Evolutionary conservation across 2,888 invertebrate species (phyloP).

Genomic region (Ochropleura leucogaster): DNA sequence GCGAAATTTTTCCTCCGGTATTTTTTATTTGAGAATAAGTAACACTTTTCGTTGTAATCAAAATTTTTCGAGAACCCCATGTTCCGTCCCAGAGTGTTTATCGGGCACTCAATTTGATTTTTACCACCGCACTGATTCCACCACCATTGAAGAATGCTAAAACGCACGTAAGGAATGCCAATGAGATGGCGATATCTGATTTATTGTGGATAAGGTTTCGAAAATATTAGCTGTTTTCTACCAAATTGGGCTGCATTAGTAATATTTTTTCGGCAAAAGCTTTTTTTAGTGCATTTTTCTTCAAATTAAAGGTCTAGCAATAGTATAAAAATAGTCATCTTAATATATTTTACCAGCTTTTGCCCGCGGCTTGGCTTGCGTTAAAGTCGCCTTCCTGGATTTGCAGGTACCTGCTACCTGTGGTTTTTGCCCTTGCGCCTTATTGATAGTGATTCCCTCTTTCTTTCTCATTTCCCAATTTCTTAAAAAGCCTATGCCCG

Average conservation of each 20-base stretch:
- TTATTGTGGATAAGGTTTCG: conserved; percentile 68
- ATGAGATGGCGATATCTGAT: conserved; percentile 72
- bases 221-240: conserved; percentile 40
- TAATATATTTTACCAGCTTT: fast-evolving
- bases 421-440: too few species aligned
- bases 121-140: conserved; percentile 87
- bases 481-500: too few species aligned
- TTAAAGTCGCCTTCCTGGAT: too few species aligned
- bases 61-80: conserved; percentile 82
- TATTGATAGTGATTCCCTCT: too few species aligned
- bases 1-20: conserved; percentile 82
- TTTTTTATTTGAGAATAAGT: conserved; percentile 89
- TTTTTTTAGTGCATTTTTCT: neutral
- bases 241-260: conserved; percentile 23
- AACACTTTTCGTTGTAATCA: conserved; percentile 89
- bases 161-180: conserved; percentile 77
- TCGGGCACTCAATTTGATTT: conserved; percentile 90
- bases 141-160: conserved; percentile 79
- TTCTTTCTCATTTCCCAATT: too few species aligned
- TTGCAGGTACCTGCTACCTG: too few species aligned
- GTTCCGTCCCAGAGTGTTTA: conserved; percentile 80
- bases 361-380: too few species aligned
- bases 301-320: neutral
- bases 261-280: neutral
- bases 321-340: neutral